These are phyloP conservation scores for Endotricha flammealis DNA, from an alignment of 2,888 invertebrate genomes.

Conservation along the genomic window DNA sequence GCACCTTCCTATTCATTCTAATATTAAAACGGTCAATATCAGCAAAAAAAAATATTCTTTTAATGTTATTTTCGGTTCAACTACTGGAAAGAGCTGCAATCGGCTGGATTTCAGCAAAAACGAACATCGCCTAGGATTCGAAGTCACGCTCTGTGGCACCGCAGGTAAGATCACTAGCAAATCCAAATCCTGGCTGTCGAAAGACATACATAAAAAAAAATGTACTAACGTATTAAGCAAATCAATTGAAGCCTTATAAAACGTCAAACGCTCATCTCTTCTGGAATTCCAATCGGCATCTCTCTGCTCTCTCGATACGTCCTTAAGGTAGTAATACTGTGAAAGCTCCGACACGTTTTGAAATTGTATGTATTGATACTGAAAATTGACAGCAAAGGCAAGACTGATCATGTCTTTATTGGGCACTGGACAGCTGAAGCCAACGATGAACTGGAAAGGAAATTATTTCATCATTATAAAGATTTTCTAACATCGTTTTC, in stretches of 20 bases:
- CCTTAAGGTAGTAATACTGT: slow-evolving; percentile 64
- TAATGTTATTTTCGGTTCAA: too few species aligned
- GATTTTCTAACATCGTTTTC: too few species aligned
- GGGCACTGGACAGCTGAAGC: slow-evolving; percentile 77
- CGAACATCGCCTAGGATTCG: too few species aligned
- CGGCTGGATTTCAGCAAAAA: too few species aligned
- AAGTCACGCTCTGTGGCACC: too few species aligned
- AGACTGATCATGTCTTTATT: slow-evolving; percentile 72
- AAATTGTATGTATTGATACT: slow-evolving; percentile 80
- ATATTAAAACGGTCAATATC: too few species aligned
- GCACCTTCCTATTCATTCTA: too few species aligned
- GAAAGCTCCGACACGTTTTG: slow-evolving; percentile 70
- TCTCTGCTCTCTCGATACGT: slow-evolving; percentile 56
- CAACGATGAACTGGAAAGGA: slow-evolving; percentile 74
- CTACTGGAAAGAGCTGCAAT: too few species aligned
- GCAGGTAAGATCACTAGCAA: too few species aligned
- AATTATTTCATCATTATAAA: too few species aligned
- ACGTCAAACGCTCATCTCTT: slow-evolving; percentile 53
- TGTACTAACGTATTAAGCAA: slow-evolving; percentile 49
- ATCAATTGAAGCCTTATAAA: slow-evolving; percentile 52
- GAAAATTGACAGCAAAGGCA: slow-evolving; percentile 79
- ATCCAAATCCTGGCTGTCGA: too few species aligned
- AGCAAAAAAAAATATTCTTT: too few species aligned
- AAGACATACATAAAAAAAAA: slow-evolving; percentile 1
- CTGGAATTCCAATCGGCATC: slow-evolving; percentile 42